Conservation (phyloP, 2,888 invertebrate species). For the Xestia xanthographa region DNA sequence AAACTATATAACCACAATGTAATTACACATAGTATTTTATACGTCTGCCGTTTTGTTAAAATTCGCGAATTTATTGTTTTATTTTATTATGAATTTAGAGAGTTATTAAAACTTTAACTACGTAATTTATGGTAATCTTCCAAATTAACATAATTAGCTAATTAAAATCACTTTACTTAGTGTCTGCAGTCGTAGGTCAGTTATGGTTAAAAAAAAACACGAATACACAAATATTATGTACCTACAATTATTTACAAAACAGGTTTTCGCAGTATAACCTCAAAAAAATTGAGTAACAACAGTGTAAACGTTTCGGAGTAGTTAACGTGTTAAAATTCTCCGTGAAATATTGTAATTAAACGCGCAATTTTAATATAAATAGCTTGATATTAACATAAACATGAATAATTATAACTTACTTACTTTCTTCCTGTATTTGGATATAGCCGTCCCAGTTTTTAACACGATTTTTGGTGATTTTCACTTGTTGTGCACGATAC, state of each 20-base stretch:
- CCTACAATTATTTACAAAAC: slow-evolving; percentile 9
- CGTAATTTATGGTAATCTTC: background rate
- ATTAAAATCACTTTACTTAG: background rate
- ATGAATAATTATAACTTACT: slow-evolving; percentile 51
- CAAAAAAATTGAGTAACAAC: slow-evolving; percentile 38
- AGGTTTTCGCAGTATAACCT: slow-evolving; percentile 46
- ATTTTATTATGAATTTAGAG: background rate
- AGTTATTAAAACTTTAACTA: background rate
- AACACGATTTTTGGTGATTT: slow-evolving; percentile 28
- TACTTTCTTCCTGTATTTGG: slow-evolving; percentile 25
- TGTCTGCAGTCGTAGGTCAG: slow-evolving; percentile 27
- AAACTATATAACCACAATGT: background rate
- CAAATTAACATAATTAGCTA: background rate
- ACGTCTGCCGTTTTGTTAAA: background rate
- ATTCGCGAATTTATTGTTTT: background rate
- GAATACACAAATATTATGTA: background rate
- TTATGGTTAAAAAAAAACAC: slow-evolving; percentile 10
- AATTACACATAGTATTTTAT: slow-evolving; percentile 13
- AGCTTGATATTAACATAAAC: slow-evolving; percentile 20
- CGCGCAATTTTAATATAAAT: slow-evolving; percentile 5
- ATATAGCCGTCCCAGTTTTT: slow-evolving; percentile 13
- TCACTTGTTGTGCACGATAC: slow-evolving; percentile 55
- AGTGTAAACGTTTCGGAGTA: slow-evolving; percentile 33
- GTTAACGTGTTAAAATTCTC: slow-evolving; percentile 17
- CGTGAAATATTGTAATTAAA: slow-evolving; percentile 19